Base-by-base conservation (phyloP, 2,113 vertebrate genomes). In the Miniopterus natalensis region DNA sequence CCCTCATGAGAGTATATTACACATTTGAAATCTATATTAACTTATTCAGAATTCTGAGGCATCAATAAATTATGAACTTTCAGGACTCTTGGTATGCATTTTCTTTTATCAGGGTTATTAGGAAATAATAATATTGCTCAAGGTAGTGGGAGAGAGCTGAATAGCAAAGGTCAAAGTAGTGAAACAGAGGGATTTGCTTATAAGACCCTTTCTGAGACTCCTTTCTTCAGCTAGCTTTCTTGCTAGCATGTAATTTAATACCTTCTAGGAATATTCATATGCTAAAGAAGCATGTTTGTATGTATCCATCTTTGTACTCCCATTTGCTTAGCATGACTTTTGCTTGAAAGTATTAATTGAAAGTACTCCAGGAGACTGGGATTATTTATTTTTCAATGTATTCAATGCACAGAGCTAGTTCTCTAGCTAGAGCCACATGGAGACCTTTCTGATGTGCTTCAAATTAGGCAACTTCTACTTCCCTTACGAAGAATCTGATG, bases 261-360 rank as follows among this genome's bases (percentile, higher is more conserved):
- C 42, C 29, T 63, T 68, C 59, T 63, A 55, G 31, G 29, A 71
- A 75, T 31, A 77, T 36, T 27, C 23, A 0, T 61, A 45, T 86
- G 27, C 87, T 61, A 81, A 88, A 85, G 71, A 81, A 78, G 21
- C 17, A 36, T 40, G 40, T 71, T 80, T 55, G 12, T 10, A 4
- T 47, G 18, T 23, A 55, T 45, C 25, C 36, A 45, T 84, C 47
- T 94, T 63, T 85, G 31, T 74, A n/a, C 15, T 87, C 36, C 2
- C 18, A 51, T 79, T 95, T 95, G 29, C 42, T 92, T 81, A 92
- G 71, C 8, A 20, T 87, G 71, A 45, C 20, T 78, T 93, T 75
- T 84, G 57, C 47, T 90, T 95, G 36, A 36, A 36, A 36, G 36
- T 36, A 25, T 47, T 57, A 80, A 68, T 49, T 92, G 21, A 92